Evolutionary conservation across 2,113 vertebrate genomes (phyloP).

Genomic region (Cettia cetti): DNA sequence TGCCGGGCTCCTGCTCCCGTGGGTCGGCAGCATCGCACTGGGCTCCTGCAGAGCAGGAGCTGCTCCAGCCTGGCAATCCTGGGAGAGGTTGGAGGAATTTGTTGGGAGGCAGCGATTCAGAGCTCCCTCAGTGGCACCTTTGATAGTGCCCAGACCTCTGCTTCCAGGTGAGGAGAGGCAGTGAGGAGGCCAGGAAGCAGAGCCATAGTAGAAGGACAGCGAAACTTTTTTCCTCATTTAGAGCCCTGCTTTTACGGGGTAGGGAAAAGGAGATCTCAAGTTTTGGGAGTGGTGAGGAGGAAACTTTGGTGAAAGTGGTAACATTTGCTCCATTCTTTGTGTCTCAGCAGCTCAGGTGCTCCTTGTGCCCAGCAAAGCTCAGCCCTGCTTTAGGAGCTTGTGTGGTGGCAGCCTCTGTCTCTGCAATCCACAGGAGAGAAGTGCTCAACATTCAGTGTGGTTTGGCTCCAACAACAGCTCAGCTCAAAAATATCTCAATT

Average conservation of each 20-base stretch:
- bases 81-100: not conserved
- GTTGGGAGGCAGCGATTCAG: not conserved
- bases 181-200: not conserved
- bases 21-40: rapidly evolving
- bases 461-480: not conserved
- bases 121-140: not conserved
- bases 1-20: rapidly evolving
- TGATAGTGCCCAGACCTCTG: not conserved
- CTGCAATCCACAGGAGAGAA: not conserved
- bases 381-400: rapidly evolving
- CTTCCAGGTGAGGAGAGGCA: not conserved
- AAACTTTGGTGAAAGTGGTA: not conserved
- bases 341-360: not conserved
- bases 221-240: not conserved
- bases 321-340: not conserved
- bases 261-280: not conserved
- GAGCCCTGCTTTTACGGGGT: not conserved
- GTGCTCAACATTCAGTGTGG: not conserved
- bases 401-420: not conserved
- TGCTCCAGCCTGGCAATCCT: not conserved
- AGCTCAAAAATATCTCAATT: not conserved
- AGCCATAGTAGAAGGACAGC: not conserved
- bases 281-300: not conserved
- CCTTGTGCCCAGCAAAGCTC: not conserved
- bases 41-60: not conserved